Conservation (phyloP, 2,113 vertebrate species). For the Irena cyanogastra region DNA sequence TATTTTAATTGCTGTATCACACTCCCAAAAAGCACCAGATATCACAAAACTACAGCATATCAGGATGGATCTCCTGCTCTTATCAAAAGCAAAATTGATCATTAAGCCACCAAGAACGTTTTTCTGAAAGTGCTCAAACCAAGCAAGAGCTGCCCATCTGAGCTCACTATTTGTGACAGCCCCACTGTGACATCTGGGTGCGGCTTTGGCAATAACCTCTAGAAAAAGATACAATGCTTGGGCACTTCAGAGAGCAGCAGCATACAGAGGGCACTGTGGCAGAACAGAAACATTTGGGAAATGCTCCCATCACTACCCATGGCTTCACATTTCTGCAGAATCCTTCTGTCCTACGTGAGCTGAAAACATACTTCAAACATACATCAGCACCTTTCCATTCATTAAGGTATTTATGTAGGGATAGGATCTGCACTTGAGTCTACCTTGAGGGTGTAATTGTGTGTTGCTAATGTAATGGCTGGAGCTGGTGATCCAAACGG, state of each 20-base stretch:
- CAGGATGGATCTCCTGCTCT: neutral
- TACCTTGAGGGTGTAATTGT: slow-evolving; percentile 81
- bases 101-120: neutral
- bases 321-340: neutral
- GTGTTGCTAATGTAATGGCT: slow-evolving; percentile 83
- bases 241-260: neutral
- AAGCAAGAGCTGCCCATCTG: neutral
- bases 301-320: slow-evolving; percentile 11
- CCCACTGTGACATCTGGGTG: neutral
- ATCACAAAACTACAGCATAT: neutral
- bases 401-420: slow-evolving; percentile 70
- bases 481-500: slow-evolving; percentile 71
- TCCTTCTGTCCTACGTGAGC: slow-evolving; percentile 3
- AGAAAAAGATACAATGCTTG: neutral
- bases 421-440: slow-evolving; percentile 74
- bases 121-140: neutral
- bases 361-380: slow-evolving; percentile 47
- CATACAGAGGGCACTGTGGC: neutral
- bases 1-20: neutral
- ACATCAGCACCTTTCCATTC: slow-evolving; percentile 66
- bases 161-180: neutral
- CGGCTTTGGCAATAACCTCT: neutral
- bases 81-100: neutral
- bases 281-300: slow-evolving; percentile 52
- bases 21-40: neutral